A percentile compares a stretch with the other conserved stretches of the same genome.
Conservation (phyloP, 2,888 invertebrate species). For the Macaria notata region DNA sequence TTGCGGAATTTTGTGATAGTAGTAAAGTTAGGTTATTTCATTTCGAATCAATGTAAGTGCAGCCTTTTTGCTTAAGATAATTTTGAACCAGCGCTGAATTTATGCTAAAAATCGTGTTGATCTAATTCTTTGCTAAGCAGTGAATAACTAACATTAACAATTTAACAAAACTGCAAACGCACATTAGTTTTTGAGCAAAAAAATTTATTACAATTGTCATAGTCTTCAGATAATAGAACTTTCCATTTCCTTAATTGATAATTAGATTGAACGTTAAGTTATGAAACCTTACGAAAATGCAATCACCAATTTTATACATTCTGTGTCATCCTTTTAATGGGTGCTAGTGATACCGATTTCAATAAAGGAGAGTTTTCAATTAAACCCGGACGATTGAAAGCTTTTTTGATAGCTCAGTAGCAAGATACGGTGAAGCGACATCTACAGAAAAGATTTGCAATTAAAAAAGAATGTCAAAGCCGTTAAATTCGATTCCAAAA, state of each 20-base stretch:
- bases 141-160: no score
- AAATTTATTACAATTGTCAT: not conserved
- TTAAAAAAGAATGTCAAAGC: conserved; percentile 44
- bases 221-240: not conserved
- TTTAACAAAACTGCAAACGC: no score
- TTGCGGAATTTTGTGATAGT: no score
- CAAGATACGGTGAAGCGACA: conserved; percentile 35
- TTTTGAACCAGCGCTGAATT: no score
- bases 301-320: conserved; percentile 27
- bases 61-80: no score
- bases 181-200: no score
- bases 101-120: no score
- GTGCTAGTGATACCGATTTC: conserved; percentile 33
- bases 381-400: conserved; percentile 44
- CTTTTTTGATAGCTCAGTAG: conserved; percentile 39
- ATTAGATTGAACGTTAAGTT: conserved; percentile 35
- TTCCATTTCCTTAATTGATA: no score
- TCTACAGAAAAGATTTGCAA: conserved; percentile 47
- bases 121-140: no score
- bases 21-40: no score
- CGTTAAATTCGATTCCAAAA: conserved; percentile 29
- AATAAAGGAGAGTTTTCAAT: conserved; percentile 46
- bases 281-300: conserved; percentile 41
- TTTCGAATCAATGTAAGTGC: no score
- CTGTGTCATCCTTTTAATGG: conserved; percentile 37